These are phyloP conservation scores for Lasioglossum figueresi DNA, from an alignment of 2,888 invertebrate species.

Conservation along the genomic window DNA sequence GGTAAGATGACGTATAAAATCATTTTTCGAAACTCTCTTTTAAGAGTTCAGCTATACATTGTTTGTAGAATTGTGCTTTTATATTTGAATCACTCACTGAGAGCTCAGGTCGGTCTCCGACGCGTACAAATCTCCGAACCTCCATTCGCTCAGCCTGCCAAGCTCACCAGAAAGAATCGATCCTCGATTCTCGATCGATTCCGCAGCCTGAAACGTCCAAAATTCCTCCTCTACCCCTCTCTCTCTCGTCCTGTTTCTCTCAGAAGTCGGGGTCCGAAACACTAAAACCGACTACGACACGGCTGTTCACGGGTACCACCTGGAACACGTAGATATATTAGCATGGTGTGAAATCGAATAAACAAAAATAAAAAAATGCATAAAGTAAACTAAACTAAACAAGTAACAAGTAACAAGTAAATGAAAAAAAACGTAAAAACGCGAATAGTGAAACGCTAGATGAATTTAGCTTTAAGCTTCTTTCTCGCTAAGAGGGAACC, in stretches of 20 bases:
- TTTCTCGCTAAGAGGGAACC: constrained; percentile 79
- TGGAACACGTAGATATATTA: constrained; percentile 73
- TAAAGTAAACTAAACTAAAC: constrained; percentile 7
- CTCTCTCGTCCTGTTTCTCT: constrained; percentile 2
- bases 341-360: constrained; percentile 74
- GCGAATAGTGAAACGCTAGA: constrained; percentile 80
- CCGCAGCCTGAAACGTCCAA: background rate
- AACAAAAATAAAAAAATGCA: constrained; percentile 7
- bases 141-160: background rate
- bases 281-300: constrained; percentile 46
- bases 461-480: constrained; percentile 81
- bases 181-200: background rate
- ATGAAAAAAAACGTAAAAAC: constrained; percentile 16
- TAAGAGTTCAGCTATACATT: background rate
- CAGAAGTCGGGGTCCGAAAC: constrained; percentile 25
- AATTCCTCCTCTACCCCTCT: background rate
- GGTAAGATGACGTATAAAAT: background rate
- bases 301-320: constrained; percentile 71
- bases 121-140: constrained; percentile 7
- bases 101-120: background rate
- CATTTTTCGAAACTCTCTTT: background rate
- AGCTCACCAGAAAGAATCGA: background rate
- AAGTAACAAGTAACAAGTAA: constrained; percentile 1
- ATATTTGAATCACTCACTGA: background rate
- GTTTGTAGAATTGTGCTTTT: background rate